Evolutionary conservation across 2,888 invertebrate species (phyloP).

Genomic region (Melanostoma mellinum): DNA sequence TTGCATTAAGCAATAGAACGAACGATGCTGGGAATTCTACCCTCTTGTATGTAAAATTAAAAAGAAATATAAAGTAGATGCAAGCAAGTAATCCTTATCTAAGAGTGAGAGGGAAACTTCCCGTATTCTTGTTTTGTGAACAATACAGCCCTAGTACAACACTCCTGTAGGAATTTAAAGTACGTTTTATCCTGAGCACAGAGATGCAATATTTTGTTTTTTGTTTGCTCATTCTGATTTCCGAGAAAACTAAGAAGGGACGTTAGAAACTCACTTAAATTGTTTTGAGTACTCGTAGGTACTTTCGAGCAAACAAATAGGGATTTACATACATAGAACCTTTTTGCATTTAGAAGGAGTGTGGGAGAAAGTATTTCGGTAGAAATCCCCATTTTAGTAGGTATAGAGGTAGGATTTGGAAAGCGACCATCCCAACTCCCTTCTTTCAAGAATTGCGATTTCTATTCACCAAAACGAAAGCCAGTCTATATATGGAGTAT

Average conservation of each 20-base stretch:
- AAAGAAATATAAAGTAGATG: conserved; percentile 32
- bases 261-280: conserved; percentile 52
- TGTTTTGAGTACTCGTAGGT: conserved; percentile 62
- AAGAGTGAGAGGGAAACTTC: conserved; percentile 36
- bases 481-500: background rate
- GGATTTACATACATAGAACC: conserved; percentile 14
- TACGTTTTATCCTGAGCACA: conserved; percentile 24
- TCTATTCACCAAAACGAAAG: conserved; percentile 36
- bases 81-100: conserved; percentile 46
- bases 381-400: conserved; percentile 33
- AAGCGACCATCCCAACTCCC: conserved; percentile 12
- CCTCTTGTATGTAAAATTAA: conserved; percentile 37
- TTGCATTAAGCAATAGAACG: conserved; percentile 40
- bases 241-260: conserved; percentile 8
- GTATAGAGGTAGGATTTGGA: conserved; percentile 17
- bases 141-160: conserved; percentile 17
- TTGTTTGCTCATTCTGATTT: conserved; percentile 11
- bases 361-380: conserved; percentile 5
- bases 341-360: background rate
- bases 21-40: conserved; percentile 28
- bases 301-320: conserved; percentile 51
- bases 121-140: conserved; percentile 50
- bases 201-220: conserved; percentile 21
- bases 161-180: conserved; percentile 39
- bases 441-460: conserved; percentile 43